Conservation (phyloP, 2,797 vertebrate genomes). For the Vespertilio murinus region DNA sequence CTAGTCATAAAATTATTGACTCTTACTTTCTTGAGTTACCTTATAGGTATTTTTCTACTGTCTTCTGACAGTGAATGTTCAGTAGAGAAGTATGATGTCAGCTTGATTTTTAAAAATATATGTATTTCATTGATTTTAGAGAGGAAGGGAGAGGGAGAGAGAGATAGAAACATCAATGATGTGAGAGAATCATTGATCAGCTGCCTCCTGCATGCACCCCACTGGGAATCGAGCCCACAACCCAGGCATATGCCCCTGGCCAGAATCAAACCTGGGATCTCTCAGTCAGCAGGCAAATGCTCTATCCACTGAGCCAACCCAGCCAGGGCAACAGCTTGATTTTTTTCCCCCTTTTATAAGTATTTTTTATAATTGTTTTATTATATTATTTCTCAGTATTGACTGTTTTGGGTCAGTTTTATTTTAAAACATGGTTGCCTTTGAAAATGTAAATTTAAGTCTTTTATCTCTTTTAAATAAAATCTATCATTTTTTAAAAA, state of each 20-base stretch:
- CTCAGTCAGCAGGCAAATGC: too few relatives aligned
- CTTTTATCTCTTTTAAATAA: background rate
- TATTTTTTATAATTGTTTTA: background rate
- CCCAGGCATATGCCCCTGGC: too few relatives aligned
- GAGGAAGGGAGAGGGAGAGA: too few relatives aligned
- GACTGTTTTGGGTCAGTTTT: background rate
- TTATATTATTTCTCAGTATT: background rate
- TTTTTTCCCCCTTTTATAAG: slow-evolving; percentile 30
- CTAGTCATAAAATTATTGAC: slow-evolving; percentile 13
- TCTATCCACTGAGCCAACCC: too few relatives aligned
- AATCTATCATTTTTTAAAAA: background rate
- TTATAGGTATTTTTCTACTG: slow-evolving; percentile 26
- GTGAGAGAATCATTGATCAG: too few relatives aligned
- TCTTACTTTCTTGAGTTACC: slow-evolving; percentile 39
- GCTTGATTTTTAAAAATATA: background rate
- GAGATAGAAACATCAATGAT: too few relatives aligned
- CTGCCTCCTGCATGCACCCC: too few relatives aligned
- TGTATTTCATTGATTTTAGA: too few relatives aligned
- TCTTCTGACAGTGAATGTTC: slow-evolving; percentile 20
- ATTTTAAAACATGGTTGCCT: slow-evolving; percentile 2
- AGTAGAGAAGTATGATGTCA: background rate
- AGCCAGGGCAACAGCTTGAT: too few relatives aligned
- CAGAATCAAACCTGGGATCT: too few relatives aligned
- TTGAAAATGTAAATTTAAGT: slow-evolving; percentile 16
- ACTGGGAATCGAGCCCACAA: too few relatives aligned